Conservation (phyloP, 1,140 invertebrate genomes). For the Drosophila kurseongensis region DNA sequence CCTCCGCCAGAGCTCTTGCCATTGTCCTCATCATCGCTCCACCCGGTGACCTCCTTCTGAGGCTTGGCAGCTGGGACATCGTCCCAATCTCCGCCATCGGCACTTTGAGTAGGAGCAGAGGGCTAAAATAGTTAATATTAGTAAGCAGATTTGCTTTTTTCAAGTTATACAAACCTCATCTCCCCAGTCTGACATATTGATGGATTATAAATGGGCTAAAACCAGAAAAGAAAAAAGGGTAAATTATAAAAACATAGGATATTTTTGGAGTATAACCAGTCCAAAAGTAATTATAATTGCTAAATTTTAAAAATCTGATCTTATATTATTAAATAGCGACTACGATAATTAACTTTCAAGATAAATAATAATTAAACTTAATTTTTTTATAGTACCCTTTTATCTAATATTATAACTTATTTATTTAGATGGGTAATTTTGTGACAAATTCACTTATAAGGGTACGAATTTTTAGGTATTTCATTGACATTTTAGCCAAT, state of each 20-base stretch:
- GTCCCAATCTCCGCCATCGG: conserved; percentile 1
- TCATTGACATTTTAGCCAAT: too few relatives aligned
- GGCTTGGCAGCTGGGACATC: not conserved
- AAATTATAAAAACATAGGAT: not conserved
- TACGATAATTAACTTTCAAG: too few relatives aligned
- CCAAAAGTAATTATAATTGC: too few relatives aligned
- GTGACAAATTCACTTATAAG: too few relatives aligned
- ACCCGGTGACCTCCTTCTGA: conserved; percentile 12
- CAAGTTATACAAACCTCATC: conserved; percentile 34
- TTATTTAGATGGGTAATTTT: too few relatives aligned
- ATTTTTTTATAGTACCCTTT: too few relatives aligned
- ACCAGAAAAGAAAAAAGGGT: not conserved
- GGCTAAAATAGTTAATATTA: conserved; percentile 15
- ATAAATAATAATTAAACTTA: too few relatives aligned
- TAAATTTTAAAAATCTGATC: too few relatives aligned
- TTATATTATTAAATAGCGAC: too few relatives aligned
- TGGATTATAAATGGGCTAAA: not conserved
- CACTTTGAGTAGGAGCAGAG: not conserved
- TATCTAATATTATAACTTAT: too few relatives aligned
- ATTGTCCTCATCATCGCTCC: conserved; percentile 62
- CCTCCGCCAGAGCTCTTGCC: conserved; percentile 53
- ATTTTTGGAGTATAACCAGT: too few relatives aligned
- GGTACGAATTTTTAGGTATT: too few relatives aligned
- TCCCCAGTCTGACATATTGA: conserved; percentile 64
- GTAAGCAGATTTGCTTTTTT: not conserved